Base-by-base conservation (phyloP, 2,113 vertebrate genomes). In the Sebastes schlegelii region DNA sequence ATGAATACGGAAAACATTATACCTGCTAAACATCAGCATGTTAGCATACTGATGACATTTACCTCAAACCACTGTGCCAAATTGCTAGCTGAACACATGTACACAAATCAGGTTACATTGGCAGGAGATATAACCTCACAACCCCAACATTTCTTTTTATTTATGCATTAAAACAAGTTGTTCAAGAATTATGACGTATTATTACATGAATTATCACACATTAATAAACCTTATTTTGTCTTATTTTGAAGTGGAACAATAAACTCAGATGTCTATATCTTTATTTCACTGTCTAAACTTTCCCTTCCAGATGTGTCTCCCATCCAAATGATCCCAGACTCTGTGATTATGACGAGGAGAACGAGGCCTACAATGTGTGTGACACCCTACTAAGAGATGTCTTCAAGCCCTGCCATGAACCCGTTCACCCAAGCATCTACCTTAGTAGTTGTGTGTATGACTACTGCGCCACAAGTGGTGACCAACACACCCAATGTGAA, bases 401-500 rank as follows among this genome's bases (percentile, higher is more conserved):
- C 34, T 96, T 96, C 76, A 75, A 55, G 49, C 45, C 81, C 21
- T 96, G 96, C 75, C 94, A 96, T 84, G 89, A 89, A 79, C 34
- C 70, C 10, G 64, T 96, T 75, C 94, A 94, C 51, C 94, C 95
- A 8, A 89, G 87, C 67, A 87, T 89, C 34, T 95, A 94, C 69
- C 81, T 95, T 34, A 90, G 67, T 13, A 95, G 94, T 72, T 96
- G 96, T 72, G 89, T 93, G 14, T 93, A 90, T 12, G 96, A 96
- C 84, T 92, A 95, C 58, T 96, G 95, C 74, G 92, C 84, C 45
- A 92, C 90, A 1, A 82, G 60, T 1, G 94, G 95, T 7, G 77
- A 94, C 68, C 72, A 43, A 40, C 52, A 70, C 21, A 92, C 92
- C 74, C 60, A 96, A 0, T 96, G 96, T 62, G 87, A 88, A 66